Base-by-base conservation (phyloP, 2,888 invertebrate species). In the Micoletzkya japonica region DNA sequence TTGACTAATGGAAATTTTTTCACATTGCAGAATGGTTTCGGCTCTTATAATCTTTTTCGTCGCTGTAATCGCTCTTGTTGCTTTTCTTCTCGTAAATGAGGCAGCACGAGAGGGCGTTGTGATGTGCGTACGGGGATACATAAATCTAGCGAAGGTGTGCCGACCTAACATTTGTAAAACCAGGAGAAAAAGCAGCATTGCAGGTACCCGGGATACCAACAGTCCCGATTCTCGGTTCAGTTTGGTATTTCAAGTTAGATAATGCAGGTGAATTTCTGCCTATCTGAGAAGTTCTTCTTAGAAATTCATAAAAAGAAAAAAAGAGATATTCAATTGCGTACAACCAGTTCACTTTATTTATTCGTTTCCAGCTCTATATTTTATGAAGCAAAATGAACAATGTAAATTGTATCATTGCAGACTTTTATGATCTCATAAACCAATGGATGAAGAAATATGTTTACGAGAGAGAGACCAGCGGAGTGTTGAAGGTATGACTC, bases 161-260 rank as follows among this genome's bases (percentile, higher is more conserved):
- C 4, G 4, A 56, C 1, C 4, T 30, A 54, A 28, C 14, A 26
- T 54, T 2, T 28, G 7, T 4, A 54, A 28, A 2, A 17, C 26
- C 30, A 28, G 26, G 2, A 26, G 50, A 3, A 50, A 50, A 4
- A 20, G 20, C 24, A n/a, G n/a, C 24, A 10, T 58, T 59, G 3
- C 28, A 59, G 59, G 10, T 59, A 7, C 39, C 59, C 4, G 59
- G 59, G 1, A 37, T 39, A 1, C 37, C 37, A 59, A 39, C 59
- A 1, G 37, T 39, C 30, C 59, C 59, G 10, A 26, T 59, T 0
- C 20, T 59, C 17, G 59, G 59, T 7, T 59, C 59, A 37, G 59
- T 59, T 2, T 59, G 59, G 59, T 39, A 59, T 26, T 59, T 59
- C 39, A 59, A 59, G 34, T 4, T 59, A 6, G 34, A 59, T 20